These are phyloP conservation scores for Uromys caudimaculatus DNA, from an alignment of 2,797 vertebrate species.

Conservation along the genomic window DNA sequence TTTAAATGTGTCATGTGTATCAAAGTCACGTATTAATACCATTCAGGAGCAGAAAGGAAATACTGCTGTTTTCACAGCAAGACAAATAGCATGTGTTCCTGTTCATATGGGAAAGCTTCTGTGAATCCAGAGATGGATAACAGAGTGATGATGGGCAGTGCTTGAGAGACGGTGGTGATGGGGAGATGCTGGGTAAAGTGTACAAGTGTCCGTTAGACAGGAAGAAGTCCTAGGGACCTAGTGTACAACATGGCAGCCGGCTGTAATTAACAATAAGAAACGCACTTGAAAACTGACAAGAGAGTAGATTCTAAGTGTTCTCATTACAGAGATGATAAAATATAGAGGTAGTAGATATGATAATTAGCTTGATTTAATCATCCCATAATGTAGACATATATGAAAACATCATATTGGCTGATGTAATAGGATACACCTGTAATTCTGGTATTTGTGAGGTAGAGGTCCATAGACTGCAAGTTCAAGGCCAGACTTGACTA, in stretches of 20 bases:
- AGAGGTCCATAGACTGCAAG: neutral
- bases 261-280: conserved; percentile 4
- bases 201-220: neutral
- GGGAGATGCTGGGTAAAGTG: neutral
- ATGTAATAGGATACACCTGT: neutral
- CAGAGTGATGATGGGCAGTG: neutral
- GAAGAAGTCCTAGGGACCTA: neutral
- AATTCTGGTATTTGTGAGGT: neutral
- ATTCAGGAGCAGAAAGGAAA: neutral
- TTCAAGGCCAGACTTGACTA: neutral
- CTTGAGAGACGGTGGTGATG: neutral
- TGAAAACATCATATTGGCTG: neutral
- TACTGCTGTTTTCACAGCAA: neutral
- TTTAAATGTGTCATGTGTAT: neutral
- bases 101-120: neutral
- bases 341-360: neutral
- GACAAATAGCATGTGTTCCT: neutral
- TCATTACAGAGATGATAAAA: conserved; percentile 28
- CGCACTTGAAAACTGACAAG: neutral
- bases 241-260: neutral
- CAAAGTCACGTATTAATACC: neutral
- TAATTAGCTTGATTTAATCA: conserved; percentile 26
- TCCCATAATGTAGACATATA: neutral
- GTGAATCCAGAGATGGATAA: neutral
- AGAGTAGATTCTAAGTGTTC: neutral